Conservation (phyloP, 1,140 invertebrate species). For the Hydropsyche tenuis region DNA sequence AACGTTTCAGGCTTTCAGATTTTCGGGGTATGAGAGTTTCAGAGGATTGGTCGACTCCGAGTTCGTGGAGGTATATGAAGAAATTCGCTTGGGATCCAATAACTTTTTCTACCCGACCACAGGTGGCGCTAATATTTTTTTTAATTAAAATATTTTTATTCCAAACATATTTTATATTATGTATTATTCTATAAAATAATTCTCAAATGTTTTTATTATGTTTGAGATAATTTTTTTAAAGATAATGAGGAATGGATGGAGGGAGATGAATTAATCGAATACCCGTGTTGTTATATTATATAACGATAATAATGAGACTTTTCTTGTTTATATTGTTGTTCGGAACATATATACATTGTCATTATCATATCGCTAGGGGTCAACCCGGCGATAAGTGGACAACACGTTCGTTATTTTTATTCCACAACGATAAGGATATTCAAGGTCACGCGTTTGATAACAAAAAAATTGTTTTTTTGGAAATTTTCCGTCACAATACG, state of each 20-base stretch:
- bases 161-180: not conserved
- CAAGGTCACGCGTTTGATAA: too few species aligned
- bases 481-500: too few species aligned
- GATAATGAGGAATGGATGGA: not conserved
- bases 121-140: conserved; percentile 11
- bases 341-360: too few species aligned
- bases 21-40: not conserved
- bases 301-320: too few species aligned
- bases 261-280: not conserved
- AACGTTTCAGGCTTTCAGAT: not conserved
- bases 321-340: too few species aligned
- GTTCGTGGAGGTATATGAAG: too few species aligned
- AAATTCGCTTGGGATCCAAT: not conserved
- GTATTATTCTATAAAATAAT: not conserved
- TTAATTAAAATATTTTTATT: conserved; percentile 16
- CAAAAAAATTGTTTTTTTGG: too few species aligned
- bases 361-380: too few species aligned
- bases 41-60: not conserved
- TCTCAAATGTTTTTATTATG: not conserved
- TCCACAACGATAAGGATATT: too few species aligned
- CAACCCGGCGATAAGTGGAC: too few species aligned
- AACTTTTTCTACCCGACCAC: conserved; percentile 12
- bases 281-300: not conserved
- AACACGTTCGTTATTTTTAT: too few species aligned
- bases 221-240: not conserved